Base-by-base conservation (phyloP, 2,113 vertebrate species). In the Poecile atricapillus region DNA sequence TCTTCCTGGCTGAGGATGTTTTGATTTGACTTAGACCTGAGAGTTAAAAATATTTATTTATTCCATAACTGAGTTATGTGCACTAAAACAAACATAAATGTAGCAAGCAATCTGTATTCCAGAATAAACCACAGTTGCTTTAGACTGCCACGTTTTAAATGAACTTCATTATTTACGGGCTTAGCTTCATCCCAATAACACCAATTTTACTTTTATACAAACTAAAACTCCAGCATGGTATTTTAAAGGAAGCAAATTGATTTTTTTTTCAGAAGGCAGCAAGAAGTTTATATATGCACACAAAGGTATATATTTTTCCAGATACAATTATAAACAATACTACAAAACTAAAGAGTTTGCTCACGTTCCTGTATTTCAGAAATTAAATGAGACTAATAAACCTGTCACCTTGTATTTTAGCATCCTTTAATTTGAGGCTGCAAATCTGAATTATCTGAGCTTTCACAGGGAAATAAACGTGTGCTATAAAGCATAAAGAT, bases 11-110 rank as follows among this genome's bases (percentile, higher is more conserved):
- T 83, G 43, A 89, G 75, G n/a, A 91, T 44, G 52, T 86, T 95
- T 92, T 77, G 55, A 59, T 87, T 93, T 83, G 39, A 64, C 58
- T 89, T 33, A 89, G 83, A 93, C 67, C 82, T 76, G 20, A 2
- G 14, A 92, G 86, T 68, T 91, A 78, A 91, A 83, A 84, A 68
- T 75, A 88, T 85, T 80, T 94, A 90, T 95, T 95, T 92, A 90
- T 94, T 93, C 88, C 64, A 81, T 47, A 92, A 77, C 43, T 55
- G 80, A 79, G 50, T 47, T 82, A n/a, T 4, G 5, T 64, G 63
- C 67, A 49, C 53, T 77, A 70, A 83, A 88, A 62, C 53, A 93
- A 93, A 88, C 12, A 88, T 4, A 58, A 86, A 58, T 13, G n/a
- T 7, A 58, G 70, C 30, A 52, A 76, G 35, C 58, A 59, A 55